Evolutionary conservation across 2,113 vertebrate genomes (phyloP), one percentile per base, ranked within the genome.

Genomic region (Stegostoma tigrinum): DNA sequence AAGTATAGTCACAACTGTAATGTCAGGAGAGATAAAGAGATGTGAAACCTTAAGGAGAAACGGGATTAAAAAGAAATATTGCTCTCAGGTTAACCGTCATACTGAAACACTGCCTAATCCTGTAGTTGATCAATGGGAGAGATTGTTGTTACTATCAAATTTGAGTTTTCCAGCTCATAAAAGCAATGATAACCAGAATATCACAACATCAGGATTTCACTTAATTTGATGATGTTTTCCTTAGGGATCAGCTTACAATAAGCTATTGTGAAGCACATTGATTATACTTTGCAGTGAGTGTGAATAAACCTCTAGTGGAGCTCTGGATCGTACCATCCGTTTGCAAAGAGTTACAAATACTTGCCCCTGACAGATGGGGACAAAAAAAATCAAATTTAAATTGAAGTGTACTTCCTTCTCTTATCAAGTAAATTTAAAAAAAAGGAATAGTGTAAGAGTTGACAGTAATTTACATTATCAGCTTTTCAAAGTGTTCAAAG

Each of bases 341-440:
- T 72, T 48, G 17, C 0, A 95, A 72, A 17, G 21, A 48, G 67
- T 27, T 42, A 34, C 64, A 48, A 72, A 38, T 42, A 95, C 24
- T 30, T 70, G 38, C 38, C 12, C 14, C 67, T 70, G 93, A 68
- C 38, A 68, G 23, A 72, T 70, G 67, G 89, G 45, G 64, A 61
- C 67, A 95, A 95, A 70, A 27, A 48, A 70, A 70, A 68, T 70
- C 12, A 48, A 48, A 72, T 95, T 95, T 72, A 95, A 95, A 17
- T 94, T 10, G 61, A 72, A 95, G 67, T 48, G 10, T 45, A 95
- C 30, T 68, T 42, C 55, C 70, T 70, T 38, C 91, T n/a, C 38
- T 94, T 68, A 27, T 30, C 30, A 91, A n/a, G 87, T 2, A 61
- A 61, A 42, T 94, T 45, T 24, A n/a, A 34, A 94, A 3, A 61